phyloP scores from a whole-genome alignment of 2,797 vertebrate genomes.

The Otolemur crassicaudatus region DNA sequence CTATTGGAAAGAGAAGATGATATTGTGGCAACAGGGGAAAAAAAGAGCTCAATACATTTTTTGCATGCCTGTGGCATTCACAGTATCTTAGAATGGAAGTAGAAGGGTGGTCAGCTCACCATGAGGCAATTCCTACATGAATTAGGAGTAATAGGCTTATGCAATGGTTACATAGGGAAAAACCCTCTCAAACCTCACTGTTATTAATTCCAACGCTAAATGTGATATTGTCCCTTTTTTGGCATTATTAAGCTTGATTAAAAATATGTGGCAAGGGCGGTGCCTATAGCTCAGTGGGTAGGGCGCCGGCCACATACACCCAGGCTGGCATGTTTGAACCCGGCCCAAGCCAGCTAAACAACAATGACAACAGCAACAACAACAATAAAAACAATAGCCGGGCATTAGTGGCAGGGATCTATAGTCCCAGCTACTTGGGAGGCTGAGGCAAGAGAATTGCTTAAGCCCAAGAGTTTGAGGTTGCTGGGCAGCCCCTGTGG shows the following conservation, averaged over 20 bases:
- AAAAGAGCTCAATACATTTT: not conserved
- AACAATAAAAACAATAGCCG: too few relatives aligned
- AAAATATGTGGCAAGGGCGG: not conserved
- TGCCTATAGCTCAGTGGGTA: too few relatives aligned
- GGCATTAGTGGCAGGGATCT: too few relatives aligned
- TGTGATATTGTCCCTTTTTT: not conserved
- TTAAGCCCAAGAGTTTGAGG: too few relatives aligned
- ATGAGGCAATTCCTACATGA: not conserved
- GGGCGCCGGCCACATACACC: too few relatives aligned
- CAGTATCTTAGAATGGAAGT: not conserved
- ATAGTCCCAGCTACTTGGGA: too few relatives aligned
- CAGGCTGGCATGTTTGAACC: too few relatives aligned
- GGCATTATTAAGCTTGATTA: conserved; percentile 28
- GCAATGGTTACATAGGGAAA: not conserved
- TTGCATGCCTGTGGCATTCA: not conserved
- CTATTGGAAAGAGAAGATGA: not conserved
- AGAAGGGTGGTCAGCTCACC: not conserved
- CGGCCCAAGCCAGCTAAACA: too few relatives aligned
- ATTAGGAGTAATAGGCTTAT: not conserved
- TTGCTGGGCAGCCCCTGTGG: too few relatives aligned
- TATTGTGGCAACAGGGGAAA: conserved; percentile 37
- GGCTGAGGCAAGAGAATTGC: too few relatives aligned
- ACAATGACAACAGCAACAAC: too few relatives aligned
- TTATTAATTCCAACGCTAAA: conserved; percentile 50
- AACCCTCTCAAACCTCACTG: not conserved